A percentile compares a stretch with the other conserved stretches of the same genome.
These are phyloP conservation scores for Eueremaeus valkanovi DNA, from an alignment of 2,888 invertebrate species.

Conservation along the genomic window DNA sequence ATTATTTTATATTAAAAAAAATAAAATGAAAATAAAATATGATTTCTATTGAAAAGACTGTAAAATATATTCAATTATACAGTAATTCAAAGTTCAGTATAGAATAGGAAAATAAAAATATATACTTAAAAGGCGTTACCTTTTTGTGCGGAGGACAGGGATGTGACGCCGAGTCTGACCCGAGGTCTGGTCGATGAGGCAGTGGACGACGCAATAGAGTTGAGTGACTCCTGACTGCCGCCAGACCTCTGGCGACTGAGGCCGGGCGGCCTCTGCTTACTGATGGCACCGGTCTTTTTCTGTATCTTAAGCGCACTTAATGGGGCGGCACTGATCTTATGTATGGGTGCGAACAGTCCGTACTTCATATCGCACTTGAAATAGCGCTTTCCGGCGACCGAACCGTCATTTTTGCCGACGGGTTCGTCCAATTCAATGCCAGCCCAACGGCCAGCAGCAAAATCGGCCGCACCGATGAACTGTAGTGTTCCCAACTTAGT, in stretches of 20 bases:
- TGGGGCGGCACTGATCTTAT: constrained; percentile 63
- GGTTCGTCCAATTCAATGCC: constrained; percentile 42
- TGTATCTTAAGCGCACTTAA: constrained; percentile 1
- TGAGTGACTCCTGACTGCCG: constrained; percentile 42
- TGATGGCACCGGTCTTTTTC: neutral
- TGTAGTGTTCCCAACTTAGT: constrained; percentile 37
- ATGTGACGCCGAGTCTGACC: constrained; percentile 45
- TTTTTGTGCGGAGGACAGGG: constrained; percentile 43
- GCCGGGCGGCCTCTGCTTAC: too few species aligned
- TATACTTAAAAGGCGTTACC: too few species aligned
- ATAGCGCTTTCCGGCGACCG: constrained; percentile 61
- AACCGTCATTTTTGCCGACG: constrained; percentile 41
- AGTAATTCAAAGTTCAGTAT: too few species aligned
- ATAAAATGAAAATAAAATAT: too few species aligned
- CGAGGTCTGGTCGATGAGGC: constrained; percentile 40
- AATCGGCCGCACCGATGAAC: constrained; percentile 40
- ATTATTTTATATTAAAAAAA: too few species aligned
- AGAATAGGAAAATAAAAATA: too few species aligned
- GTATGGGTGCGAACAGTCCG: constrained; percentile 87
- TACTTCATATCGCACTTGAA: constrained; percentile 85
- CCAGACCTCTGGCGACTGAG: constrained; percentile 19
- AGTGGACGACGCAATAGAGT: constrained; percentile 39
- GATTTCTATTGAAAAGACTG: too few species aligned
- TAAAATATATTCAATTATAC: too few species aligned
- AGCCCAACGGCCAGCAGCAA: constrained; percentile 41